phyloP scores from a whole-genome alignment of 2,113 vertebrate species.

The Cyanoderma ruficeps region DNA sequence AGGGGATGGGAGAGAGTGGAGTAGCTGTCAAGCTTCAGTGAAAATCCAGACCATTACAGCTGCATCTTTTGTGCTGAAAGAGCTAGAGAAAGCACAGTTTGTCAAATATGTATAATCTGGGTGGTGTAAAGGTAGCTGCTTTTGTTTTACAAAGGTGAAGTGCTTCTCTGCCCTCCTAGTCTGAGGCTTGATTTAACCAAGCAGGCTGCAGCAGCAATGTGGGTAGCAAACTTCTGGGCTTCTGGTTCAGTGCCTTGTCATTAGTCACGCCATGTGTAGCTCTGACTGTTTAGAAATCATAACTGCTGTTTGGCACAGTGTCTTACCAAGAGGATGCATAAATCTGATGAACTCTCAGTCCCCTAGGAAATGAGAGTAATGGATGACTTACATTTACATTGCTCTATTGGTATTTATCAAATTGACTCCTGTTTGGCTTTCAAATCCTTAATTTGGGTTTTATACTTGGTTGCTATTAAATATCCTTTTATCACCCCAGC shows the following conservation, averaged over 20 bases:
- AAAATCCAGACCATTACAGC: not conserved
- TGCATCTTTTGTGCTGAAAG: not conserved
- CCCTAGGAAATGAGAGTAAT: not conserved
- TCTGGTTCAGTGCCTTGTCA: not conserved
- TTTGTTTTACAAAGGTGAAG: not conserved
- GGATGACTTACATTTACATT: not conserved
- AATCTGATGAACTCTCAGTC: not conserved
- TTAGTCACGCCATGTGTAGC: fast-evolving
- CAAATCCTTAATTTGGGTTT: conserved; percentile 28
- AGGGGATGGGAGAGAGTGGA: not conserved
- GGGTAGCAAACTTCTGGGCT: not conserved
- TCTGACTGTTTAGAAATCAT: not conserved
- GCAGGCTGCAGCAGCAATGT: not conserved
- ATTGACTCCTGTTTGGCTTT: not conserved
- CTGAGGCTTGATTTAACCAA: not conserved
- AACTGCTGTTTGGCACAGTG: not conserved
- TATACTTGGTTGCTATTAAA: not conserved
- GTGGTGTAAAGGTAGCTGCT: not conserved
- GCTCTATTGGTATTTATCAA: conserved; percentile 28
- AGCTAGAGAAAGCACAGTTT: not conserved
- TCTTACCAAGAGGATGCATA: not conserved
- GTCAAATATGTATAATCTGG: not conserved
- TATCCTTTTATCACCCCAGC: conserved; percentile 1
- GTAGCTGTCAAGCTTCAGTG: not conserved
- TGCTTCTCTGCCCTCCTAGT: not conserved